Conservation (phyloP, 2,888 invertebrate species). For the Arrhopalites spinosus region DNA sequence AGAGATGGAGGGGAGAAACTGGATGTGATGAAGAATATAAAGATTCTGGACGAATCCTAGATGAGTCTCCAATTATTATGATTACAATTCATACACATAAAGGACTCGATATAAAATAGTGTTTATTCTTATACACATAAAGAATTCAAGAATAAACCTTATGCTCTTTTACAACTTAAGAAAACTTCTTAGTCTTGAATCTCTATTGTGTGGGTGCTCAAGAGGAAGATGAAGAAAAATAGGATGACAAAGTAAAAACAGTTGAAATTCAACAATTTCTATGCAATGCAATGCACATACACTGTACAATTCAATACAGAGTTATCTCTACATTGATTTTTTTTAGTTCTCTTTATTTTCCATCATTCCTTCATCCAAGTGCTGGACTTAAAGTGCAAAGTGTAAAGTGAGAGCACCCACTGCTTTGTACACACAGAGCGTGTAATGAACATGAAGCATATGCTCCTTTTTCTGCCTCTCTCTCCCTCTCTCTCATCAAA, state of each 20-base stretch:
- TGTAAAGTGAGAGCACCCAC: not conserved
- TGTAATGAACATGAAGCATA: slow-evolving; percentile 4
- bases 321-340: slow-evolving; percentile 3
- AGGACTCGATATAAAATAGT: too few relatives aligned
- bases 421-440: not conserved
- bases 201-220: not conserved
- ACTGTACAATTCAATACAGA: too few relatives aligned
- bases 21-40: not conserved
- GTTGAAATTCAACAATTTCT: not conserved
- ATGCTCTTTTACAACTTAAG: too few relatives aligned
- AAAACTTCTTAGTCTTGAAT: not conserved
- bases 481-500: not conserved
- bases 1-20: not conserved
- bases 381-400: not conserved
- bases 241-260: not conserved
- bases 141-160: too few relatives aligned
- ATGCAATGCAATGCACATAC: not conserved
- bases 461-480: not conserved
- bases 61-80: not conserved
- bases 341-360: too few relatives aligned
- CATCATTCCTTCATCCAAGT: too few relatives aligned
- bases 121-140: too few relatives aligned
- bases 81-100: not conserved
- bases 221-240: not conserved
- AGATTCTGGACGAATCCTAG: slow-evolving; percentile 14